Conservation (phyloP, 2,113 vertebrate species). For the Nyctibius bracteatus region DNA sequence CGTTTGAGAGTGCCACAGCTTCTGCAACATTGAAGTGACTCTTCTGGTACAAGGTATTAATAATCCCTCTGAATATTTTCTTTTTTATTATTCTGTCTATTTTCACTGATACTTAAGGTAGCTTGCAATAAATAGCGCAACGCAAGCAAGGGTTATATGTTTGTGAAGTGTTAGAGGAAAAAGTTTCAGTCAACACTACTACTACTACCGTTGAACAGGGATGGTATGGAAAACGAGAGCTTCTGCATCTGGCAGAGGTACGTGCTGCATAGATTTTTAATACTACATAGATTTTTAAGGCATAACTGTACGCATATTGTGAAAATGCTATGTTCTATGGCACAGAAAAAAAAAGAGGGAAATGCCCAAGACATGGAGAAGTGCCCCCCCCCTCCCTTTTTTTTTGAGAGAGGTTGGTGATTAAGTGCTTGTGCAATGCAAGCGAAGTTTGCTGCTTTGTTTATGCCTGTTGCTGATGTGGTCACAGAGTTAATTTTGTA, state of each 20-base stretch:
- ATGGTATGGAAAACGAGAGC: neutral
- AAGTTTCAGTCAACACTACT: neutral
- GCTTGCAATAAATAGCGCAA: neutral
- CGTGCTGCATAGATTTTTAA: neutral
- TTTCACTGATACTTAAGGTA: neutral
- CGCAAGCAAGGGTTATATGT: neutral
- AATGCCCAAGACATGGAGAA: neutral
- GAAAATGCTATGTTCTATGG: neutral
- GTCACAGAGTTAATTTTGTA: neutral
- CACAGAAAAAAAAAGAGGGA: neutral
- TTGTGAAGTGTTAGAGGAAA: neutral
- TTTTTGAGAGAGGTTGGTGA: neutral
- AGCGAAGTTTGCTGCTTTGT: neutral
- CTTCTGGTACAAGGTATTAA: neutral
- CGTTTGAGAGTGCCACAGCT: neutral
- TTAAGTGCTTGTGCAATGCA: neutral
- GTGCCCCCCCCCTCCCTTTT: fast-evolving
- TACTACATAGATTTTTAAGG: neutral
- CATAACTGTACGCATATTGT: neutral
- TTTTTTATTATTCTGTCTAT: neutral
- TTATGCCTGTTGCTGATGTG: neutral
- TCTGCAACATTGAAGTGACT: neutral
- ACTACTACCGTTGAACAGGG: neutral
- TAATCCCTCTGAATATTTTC: neutral
- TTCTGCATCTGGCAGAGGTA: neutral